A percentile compares a stretch with the other conserved stretches of the same genome.
Conservation (phyloP, 1,140 invertebrate species). For the Belonocnema kinseyi region DNA sequence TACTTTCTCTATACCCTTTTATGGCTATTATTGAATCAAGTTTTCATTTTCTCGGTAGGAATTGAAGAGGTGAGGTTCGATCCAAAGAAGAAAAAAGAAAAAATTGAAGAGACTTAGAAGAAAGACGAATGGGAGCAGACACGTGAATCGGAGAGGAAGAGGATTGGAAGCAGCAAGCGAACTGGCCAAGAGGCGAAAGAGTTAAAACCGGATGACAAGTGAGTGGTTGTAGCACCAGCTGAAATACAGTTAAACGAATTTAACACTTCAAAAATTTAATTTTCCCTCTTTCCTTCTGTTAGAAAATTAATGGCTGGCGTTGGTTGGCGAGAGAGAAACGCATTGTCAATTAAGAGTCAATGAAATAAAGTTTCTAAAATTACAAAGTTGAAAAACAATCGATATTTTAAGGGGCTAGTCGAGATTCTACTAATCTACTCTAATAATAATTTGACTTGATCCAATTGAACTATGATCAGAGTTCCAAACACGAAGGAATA, state of each 20-base stretch:
- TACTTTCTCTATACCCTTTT: neutral
- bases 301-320: neutral
- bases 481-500: no score
- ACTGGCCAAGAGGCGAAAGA: conserved; percentile 4
- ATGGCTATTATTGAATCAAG: neutral
- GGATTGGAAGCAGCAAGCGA: conserved; percentile 19
- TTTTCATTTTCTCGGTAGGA: conserved; percentile 6
- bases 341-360: no score
- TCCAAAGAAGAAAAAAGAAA: conserved; percentile 25
- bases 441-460: no score
- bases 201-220: conserved; percentile 24
- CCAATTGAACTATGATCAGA: no score
- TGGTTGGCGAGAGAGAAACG: no score
- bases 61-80: conserved; percentile 1
- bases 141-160: conserved; percentile 34
- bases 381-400: no score
- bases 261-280: conserved; percentile 17
- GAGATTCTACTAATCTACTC: no score
- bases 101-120: conserved; percentile 16
- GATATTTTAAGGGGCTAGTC: no score
- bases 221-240: conserved; percentile 14
- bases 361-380: no score
- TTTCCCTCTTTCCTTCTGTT: neutral
- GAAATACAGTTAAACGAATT: conserved; percentile 17
- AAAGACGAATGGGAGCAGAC: conserved; percentile 11